Conservation (phyloP, 2,888 invertebrate genomes). For the Parnassius smintheus region DNA sequence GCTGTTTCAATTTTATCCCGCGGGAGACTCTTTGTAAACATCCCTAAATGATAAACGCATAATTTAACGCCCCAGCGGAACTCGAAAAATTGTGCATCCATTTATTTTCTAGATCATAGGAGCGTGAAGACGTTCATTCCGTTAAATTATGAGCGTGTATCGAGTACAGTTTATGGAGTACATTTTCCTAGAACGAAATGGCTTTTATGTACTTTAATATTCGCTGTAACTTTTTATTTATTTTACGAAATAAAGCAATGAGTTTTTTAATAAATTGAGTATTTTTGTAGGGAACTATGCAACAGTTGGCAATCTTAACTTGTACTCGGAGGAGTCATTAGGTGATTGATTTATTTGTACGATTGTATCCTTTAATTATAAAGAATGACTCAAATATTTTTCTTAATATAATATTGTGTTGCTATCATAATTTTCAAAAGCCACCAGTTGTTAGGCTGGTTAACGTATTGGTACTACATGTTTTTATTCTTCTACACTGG, state of each 20-base stretch:
- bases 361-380: too few relatives aligned
- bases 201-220: slow-evolving; percentile 31
- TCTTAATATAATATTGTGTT: too few relatives aligned
- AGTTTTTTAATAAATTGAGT: not conserved
- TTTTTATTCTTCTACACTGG: too few relatives aligned
- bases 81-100: slow-evolving; percentile 70
- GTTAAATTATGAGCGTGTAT: slow-evolving; percentile 59
- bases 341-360: too few relatives aligned
- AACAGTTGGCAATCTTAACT: not conserved
- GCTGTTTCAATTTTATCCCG: slow-evolving; percentile 77
- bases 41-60: slow-evolving; percentile 78
- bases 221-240: not conserved
- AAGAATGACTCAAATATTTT: too few relatives aligned
- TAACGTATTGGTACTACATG: too few relatives aligned
- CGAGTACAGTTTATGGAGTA: slow-evolving; percentile 30
- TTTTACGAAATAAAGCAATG: not conserved
- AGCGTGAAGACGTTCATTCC: slow-evolving; percentile 62
- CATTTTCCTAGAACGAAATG: slow-evolving; percentile 28
- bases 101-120: slow-evolving; percentile 65
- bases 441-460: too few relatives aligned
- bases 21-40: slow-evolving; percentile 71
- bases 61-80: slow-evolving; percentile 72
- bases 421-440: too few relatives aligned
- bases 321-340: too few relatives aligned
- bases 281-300: not conserved